phyloP scores from a whole-genome alignment of 2,888 invertebrate species.

The Stenurella melanura region DNA sequence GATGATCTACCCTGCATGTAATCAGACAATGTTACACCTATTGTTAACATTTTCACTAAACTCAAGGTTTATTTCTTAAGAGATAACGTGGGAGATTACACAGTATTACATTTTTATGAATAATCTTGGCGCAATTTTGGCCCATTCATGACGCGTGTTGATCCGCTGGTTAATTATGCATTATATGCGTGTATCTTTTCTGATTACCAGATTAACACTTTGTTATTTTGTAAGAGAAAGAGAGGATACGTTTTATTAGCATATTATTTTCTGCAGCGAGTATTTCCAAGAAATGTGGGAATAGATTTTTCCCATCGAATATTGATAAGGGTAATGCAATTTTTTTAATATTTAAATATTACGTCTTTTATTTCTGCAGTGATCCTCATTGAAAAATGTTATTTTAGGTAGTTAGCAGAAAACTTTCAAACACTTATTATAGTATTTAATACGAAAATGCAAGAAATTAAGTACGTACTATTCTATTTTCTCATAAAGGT shows the following conservation, averaged over 20 bases:
- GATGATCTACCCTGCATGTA: constrained; percentile 31
- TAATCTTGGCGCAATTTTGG: constrained; percentile 34
- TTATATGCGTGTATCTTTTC: constrained; percentile 25
- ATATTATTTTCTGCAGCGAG: background rate
- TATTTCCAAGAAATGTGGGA: background rate
- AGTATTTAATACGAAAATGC: too few species aligned
- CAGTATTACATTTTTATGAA: constrained; percentile 38
- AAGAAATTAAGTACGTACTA: too few species aligned
- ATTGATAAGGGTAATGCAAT: too few species aligned
- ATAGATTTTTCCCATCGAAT: too few species aligned
- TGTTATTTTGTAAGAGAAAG: constrained; percentile 17
- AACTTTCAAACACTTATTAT: too few species aligned
- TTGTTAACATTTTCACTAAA: constrained; percentile 57
- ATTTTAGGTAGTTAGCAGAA: too few species aligned
- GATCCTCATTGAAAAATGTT: too few species aligned
- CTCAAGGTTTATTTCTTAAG: constrained; percentile 60
- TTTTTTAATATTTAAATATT: too few species aligned
- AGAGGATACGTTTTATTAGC: constrained; percentile 13
- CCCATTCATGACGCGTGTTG: constrained; percentile 33
- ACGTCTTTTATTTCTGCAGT: too few species aligned
- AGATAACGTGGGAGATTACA: constrained; percentile 31
- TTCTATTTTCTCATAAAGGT: too few species aligned
- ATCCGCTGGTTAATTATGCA: constrained; percentile 36
- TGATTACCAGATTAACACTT: constrained; percentile 30
- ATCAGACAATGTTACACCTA: constrained; percentile 48